These are phyloP conservation scores for Cecropterus lyciades DNA, from an alignment of 1,140 invertebrate species.

Conservation along the genomic window DNA sequence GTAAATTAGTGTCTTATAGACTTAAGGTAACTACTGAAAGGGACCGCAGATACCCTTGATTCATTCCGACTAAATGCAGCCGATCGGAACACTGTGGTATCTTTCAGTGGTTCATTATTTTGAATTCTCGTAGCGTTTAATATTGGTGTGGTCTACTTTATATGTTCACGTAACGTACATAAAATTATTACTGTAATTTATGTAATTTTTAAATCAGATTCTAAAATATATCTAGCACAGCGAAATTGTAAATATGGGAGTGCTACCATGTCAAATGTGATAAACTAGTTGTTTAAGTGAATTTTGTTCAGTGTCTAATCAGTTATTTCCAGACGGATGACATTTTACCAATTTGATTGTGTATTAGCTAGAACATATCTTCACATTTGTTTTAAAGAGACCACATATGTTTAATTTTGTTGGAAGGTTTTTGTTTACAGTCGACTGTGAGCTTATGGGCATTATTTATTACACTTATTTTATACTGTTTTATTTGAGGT, in stretches of 20 bases:
- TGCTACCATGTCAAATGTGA: constrained; percentile 80
- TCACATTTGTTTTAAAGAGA: constrained; percentile 16
- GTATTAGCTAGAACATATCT: constrained; percentile 42
- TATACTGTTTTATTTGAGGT: constrained; percentile 42
- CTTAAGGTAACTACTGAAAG: constrained; percentile 74
- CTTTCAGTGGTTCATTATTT: constrained; percentile 77
- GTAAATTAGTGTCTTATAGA: constrained; percentile 83
- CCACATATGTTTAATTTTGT: constrained; percentile 35
- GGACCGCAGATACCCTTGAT: constrained; percentile 18
- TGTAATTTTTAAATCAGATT: constrained; percentile 70
- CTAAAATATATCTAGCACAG: constrained; percentile 71
- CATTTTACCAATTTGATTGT: constrained; percentile 45
- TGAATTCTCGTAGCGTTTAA: constrained; percentile 76
- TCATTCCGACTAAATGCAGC: neutral
- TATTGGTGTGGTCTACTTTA: constrained; percentile 81
- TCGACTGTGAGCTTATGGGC: constrained; percentile 66
- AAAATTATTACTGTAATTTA: constrained; percentile 61
- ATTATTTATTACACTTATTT: constrained; percentile 67
- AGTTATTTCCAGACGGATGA: constrained; percentile 40
- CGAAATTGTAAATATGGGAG: constrained; percentile 68
- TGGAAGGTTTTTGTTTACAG: constrained; percentile 37
- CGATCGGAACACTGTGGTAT: constrained; percentile 11
- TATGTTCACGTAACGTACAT: constrained; percentile 72
- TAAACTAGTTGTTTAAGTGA: constrained; percentile 76
- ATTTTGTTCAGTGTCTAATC: constrained; percentile 50